phyloP scores from a whole-genome alignment of 2,113 vertebrate genomes.

The Tragelaphus strepsiceros region DNA sequence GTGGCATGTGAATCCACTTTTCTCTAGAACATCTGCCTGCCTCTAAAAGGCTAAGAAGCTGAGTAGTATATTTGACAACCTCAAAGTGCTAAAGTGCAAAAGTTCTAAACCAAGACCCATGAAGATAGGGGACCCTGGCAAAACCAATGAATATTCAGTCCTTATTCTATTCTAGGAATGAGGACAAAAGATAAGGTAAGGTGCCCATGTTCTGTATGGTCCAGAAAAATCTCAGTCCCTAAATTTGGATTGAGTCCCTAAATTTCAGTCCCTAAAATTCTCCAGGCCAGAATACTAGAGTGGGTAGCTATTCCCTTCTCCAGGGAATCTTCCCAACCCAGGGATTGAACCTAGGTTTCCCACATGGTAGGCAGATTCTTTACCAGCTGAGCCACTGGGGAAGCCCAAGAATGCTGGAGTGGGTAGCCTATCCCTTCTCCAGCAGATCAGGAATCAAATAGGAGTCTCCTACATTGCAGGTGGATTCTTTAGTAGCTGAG shows the following conservation, averaged over 20 bases:
- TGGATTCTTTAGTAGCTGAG: not conserved
- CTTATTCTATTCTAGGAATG: not conserved
- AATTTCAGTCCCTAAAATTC: not conserved
- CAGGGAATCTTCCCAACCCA: not conserved
- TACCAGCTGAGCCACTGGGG: not conserved
- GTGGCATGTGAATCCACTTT: not conserved
- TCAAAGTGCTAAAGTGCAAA: not conserved
- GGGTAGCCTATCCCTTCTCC: not conserved
- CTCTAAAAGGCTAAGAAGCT: not conserved
- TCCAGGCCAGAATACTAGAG: not conserved
- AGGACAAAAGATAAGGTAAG: not conserved
- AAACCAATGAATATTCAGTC: not conserved
- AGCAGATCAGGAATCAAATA: rapidly evolving
- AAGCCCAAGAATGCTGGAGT: not conserved
- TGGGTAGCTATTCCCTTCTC: not conserved
- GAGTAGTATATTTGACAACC: not conserved
- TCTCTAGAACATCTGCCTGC: not conserved
- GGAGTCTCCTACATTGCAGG: not conserved
- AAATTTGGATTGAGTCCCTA: not conserved
- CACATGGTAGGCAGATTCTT: not conserved
- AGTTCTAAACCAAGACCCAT: not conserved
- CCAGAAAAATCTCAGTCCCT: not conserved
- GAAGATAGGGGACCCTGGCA: not conserved
- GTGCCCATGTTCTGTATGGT: not conserved
- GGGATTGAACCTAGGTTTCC: not conserved